Percentiles rank a stretch among this genome's conserved stretches.
These are phyloP conservation scores for Notodonta dromedarius DNA, from an alignment of 2,888 invertebrate species.

Conservation along the genomic window DNA sequence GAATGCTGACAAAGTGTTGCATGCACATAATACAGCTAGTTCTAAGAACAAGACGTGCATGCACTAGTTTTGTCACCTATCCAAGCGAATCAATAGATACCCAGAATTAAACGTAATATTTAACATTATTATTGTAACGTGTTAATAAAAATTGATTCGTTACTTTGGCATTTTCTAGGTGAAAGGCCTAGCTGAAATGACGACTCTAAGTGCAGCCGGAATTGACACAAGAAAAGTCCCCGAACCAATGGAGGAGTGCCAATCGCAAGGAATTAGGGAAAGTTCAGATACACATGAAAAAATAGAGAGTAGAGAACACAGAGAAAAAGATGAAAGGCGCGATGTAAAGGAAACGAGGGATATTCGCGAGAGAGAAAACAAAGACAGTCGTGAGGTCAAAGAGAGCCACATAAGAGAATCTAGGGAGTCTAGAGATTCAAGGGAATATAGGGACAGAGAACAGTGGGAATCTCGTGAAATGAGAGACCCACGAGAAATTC, in stretches of 20 bases:
- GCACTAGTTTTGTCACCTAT: constrained; percentile 5
- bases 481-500: constrained; percentile 56
- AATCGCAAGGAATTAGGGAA: constrained; percentile 66
- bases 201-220: constrained; percentile 89
- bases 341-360: constrained; percentile 67
- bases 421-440: constrained; percentile 62
- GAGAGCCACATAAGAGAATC: constrained; percentile 66
- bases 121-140: neutral
- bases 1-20: constrained; percentile 6
- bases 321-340: constrained; percentile 71
- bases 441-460: constrained; percentile 72
- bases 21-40: neutral
- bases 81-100: constrained; percentile 6
- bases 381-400: constrained; percentile 63
- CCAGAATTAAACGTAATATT: neutral
- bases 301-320: constrained; percentile 62
- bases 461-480: constrained; percentile 62
- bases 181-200: constrained; percentile 97
- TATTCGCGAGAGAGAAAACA: constrained; percentile 64
- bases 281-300: constrained; percentile 65
- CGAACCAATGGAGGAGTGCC: constrained; percentile 81
- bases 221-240: constrained; percentile 78
- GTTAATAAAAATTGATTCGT: constrained; percentile 3
- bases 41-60: constrained; percentile 1
- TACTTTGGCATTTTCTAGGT: constrained; percentile 74